Evolutionary conservation across 2,888 invertebrate species (phyloP).

Genomic region (Spodoptera littoralis): DNA sequence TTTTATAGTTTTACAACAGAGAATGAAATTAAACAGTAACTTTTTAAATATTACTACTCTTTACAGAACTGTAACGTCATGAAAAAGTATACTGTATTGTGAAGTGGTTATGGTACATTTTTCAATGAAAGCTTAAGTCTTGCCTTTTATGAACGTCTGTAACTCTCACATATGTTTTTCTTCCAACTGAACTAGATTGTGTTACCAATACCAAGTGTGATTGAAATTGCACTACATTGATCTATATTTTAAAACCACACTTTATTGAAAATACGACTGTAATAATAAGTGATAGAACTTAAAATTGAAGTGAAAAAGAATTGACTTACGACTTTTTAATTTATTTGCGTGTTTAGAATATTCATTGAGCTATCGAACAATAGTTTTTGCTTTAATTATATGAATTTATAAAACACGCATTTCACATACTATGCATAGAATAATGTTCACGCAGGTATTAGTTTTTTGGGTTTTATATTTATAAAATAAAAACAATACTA

Average conservation of each 20-base stretch:
- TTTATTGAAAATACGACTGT: slow-evolving; percentile 37
- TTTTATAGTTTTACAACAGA: no score
- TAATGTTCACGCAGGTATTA: no score
- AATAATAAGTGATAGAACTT: slow-evolving; percentile 9
- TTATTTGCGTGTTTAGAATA: slow-evolving; percentile 40
- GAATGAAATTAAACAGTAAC: no score
- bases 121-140: slow-evolving; percentile 30
- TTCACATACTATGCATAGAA: not conserved
- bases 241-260: slow-evolving; percentile 15
- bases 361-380: slow-evolving; percentile 42
- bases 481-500: no score
- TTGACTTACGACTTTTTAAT: slow-evolving; percentile 23
- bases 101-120: not conserved
- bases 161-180: slow-evolving; percentile 31
- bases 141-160: slow-evolving; percentile 28
- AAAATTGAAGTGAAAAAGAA: slow-evolving; percentile 12
- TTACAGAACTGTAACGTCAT: no score
- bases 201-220: slow-evolving; percentile 16
- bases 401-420: slow-evolving; percentile 24
- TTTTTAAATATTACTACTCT: no score
- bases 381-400: slow-evolving; percentile 9
- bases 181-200: slow-evolving; percentile 20
- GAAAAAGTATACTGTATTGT: no score
- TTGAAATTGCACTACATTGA: slow-evolving; percentile 19
- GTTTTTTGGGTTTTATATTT: no score